Evolutionary conservation across 1,140 invertebrate genomes (phyloP), one percentile per base, ranked within the genome.

Genomic region (Ostrea denselamellosa): DNA sequence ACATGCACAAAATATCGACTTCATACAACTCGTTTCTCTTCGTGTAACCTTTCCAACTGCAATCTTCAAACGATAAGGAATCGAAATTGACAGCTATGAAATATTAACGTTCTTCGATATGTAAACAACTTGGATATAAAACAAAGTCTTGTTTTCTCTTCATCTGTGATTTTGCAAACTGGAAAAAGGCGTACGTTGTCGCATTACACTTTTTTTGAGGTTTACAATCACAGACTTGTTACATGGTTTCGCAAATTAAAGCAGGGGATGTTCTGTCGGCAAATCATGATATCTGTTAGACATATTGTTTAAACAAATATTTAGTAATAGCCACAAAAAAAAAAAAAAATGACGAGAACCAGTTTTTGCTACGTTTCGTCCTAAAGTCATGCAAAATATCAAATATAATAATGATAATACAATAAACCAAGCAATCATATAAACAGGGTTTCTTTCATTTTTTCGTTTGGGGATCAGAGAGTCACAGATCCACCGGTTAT

Each of bases 111-210:
- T 62, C 56, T 14, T 25, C 22, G 28, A 77, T 14, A 77, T 28
- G 68, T 77, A 77, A 77, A 77, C 68, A 77, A 77, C 68, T 17
- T 77, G 22, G 68, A 25, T 77, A 25, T 77, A 14, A 77, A 77
- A 28, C 68, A 77, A 77, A 34, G 8, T 62, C 56, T 22, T 25
- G 12, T 34, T 68, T 68, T 25, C 65, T n/a, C n/a, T 19, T 62
- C 58, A 17, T 62, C 58, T 62, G 25, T 68, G 25, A 22, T 22
- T 34, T 28, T 77, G 28, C 68, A 62, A 62, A 62, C 56, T 19
- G 14, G 34, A 77, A 77, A 77, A 77, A 22, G 14, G 68, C 28
- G 28, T 1, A 9, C 68, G 34, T 34, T 44, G 9, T 77, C 25
- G 68, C 68, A 28, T 77, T 62, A 19, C 14, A 34, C 12, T 25